Evolutionary conservation across 2,888 invertebrate genomes (phyloP).

Genomic region (Callimorpha dominula): DNA sequence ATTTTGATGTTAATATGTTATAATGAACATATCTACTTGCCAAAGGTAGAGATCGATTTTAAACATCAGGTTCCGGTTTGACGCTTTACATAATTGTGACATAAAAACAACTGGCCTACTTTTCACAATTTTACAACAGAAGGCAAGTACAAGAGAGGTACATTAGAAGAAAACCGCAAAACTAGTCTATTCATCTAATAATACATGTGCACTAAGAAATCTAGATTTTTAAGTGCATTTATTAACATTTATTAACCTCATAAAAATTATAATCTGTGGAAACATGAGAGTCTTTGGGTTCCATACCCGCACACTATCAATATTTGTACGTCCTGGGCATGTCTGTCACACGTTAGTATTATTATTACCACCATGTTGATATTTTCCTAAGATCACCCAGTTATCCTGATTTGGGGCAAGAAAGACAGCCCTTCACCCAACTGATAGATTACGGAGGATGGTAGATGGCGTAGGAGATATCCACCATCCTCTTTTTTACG

Average conservation of each 20-base stretch:
- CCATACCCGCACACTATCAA: no score
- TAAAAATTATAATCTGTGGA: no score
- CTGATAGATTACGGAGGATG: no score
- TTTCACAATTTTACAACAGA: conserved; percentile 27
- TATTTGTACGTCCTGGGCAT: no score
- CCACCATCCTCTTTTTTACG: no score
- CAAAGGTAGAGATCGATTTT: conserved; percentile 27
- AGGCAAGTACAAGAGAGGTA: no score
- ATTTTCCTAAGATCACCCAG: no score
- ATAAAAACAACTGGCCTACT: conserved; percentile 28
- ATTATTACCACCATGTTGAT: no score
- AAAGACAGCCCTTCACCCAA: no score
- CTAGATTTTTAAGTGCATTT: background rate
- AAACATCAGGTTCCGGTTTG: conserved; percentile 49
- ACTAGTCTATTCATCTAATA: background rate
- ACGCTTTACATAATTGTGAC: conserved; percentile 39
- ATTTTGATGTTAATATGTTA: conserved; percentile 62
- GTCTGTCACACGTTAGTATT: background rate
- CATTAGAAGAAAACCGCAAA: conserved; percentile 15
- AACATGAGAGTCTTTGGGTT: no score
- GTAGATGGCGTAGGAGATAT: no score
- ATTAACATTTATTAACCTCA: background rate
- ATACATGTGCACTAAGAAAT: background rate
- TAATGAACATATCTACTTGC: conserved; percentile 15
- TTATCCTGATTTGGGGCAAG: no score